These are phyloP conservation scores for Cantharis flavilabris DNA, from an alignment of 2,888 invertebrate species.

Conservation along the genomic window DNA sequence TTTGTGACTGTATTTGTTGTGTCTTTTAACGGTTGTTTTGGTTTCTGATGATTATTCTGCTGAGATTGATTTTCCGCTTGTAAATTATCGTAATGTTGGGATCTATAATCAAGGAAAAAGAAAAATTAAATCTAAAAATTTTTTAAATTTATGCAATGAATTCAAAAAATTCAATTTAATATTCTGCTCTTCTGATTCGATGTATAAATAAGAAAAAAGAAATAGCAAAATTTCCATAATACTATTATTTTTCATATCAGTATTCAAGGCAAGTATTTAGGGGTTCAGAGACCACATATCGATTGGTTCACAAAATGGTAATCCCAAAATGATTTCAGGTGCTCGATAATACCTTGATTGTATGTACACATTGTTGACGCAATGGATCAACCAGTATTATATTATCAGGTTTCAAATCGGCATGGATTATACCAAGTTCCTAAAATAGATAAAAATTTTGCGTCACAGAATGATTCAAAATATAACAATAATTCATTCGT, in stretches of 20 bases:
- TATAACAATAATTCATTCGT: no score
- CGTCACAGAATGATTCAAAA: no score
- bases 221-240: not conserved
- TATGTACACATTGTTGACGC: no score
- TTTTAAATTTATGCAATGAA: not conserved
- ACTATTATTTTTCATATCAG: constrained; percentile 6
- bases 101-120: constrained; percentile 60
- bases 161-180: not conserved
- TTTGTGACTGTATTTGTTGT: constrained; percentile 50
- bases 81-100: constrained; percentile 65
- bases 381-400: no score
- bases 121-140: constrained; percentile 54
- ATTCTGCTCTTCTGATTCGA: not conserved
- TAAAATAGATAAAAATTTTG: no score
- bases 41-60: constrained; percentile 36
- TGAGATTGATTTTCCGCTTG: constrained; percentile 53
- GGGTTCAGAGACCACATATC: not conserved
- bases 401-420: no score
- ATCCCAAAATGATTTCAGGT: no score
- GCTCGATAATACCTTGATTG: no score
- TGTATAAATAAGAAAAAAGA: not conserved
- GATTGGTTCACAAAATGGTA: no score
- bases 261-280: constrained; percentile 9
- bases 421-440: no score
- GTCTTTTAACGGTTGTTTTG: constrained; percentile 54